A percentile compares a stretch with the other conserved stretches of the same genome.
These are phyloP conservation scores for Telmatochromis brichardi DNA, from an alignment of 2,113 vertebrate species.

Conservation along the genomic window DNA sequence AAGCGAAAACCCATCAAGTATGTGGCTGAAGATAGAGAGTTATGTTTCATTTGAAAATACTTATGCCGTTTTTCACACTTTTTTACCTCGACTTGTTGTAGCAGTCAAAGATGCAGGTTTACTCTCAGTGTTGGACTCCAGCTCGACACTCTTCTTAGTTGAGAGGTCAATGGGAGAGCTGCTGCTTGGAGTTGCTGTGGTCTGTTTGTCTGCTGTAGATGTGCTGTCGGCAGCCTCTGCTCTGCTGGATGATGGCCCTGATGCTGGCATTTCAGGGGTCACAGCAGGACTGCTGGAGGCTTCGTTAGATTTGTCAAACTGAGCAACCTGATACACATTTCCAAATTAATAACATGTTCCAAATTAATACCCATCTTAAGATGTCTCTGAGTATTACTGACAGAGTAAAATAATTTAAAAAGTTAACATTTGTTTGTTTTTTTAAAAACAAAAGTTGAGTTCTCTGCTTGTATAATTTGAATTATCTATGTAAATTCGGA, in stretches of 20 bases:
- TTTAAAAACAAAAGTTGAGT: background rate
- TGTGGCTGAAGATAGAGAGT: background rate
- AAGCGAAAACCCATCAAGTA: background rate
- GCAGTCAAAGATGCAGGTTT: background rate
- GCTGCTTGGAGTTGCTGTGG: background rate
- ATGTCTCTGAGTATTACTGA: background rate
- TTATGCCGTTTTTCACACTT: background rate
- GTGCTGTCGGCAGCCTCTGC: background rate
- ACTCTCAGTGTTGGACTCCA: conserved; percentile 21
- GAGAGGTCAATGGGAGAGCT: conserved; percentile 86
- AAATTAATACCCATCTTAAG: background rate
- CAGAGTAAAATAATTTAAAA: background rate
- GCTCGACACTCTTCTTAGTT: conserved; percentile 72
- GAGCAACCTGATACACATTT: conserved; percentile 19
- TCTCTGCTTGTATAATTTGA: background rate
- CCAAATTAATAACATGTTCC: background rate
- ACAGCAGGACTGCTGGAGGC: background rate
- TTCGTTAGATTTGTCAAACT: conserved; percentile 1
- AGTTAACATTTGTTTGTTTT: background rate
- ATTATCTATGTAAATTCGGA: background rate
- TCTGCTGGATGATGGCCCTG: background rate
- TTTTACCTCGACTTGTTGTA: conserved; percentile 17
- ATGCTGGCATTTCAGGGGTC: background rate
- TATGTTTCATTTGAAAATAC: background rate
- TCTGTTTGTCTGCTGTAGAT: background rate